phyloP scores from a whole-genome alignment of 2,113 vertebrate species.

The Tauraco erythrolophus region DNA sequence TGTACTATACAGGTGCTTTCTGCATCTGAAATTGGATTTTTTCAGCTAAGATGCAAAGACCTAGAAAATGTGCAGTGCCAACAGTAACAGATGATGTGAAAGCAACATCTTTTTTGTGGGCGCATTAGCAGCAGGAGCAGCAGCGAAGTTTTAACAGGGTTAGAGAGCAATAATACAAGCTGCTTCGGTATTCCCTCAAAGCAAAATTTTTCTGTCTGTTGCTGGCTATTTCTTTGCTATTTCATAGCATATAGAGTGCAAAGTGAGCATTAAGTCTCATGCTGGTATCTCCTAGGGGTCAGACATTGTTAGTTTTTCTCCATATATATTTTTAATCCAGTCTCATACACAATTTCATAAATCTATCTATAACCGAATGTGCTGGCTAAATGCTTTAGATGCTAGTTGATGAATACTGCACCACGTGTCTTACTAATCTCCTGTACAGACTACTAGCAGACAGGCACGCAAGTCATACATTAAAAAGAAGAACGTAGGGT shows the following conservation, averaged over 20 bases:
- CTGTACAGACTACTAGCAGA: neutral
- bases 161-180: neutral
- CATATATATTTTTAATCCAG: neutral
- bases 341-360: neutral
- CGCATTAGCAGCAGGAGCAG: neutral
- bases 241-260: neutral
- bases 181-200: neutral
- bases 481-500: neutral
- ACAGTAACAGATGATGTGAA: conserved; percentile 1
- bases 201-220: neutral
- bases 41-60: neutral
- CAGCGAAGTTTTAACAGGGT: conserved; percentile 10
- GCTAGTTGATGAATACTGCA: neutral
- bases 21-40: neutral
- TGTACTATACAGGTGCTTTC: neutral
- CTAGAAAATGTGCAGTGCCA: neutral
- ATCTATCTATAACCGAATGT: neutral
- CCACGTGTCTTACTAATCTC: neutral
- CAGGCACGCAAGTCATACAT: neutral
- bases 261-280: neutral
- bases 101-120: neutral
- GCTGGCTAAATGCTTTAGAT: neutral
- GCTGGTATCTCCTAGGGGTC: neutral
- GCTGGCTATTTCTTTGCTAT: neutral
- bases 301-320: neutral